phyloP scores from a whole-genome alignment of 2,113 vertebrate genomes.

The Corythornis vintsioides region DNA sequence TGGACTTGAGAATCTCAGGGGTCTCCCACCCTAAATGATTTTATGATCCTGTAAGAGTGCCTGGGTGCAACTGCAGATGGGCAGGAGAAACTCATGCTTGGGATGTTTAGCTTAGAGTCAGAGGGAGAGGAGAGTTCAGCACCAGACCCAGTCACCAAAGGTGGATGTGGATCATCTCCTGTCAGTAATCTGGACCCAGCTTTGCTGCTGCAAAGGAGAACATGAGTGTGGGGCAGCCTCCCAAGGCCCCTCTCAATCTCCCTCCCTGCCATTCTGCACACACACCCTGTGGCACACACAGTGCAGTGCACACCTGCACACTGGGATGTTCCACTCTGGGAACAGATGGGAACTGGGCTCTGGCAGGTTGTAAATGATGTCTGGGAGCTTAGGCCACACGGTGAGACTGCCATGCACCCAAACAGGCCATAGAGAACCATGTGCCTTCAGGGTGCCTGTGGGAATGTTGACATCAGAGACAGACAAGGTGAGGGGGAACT shows the following conservation, averaged over 20 bases:
- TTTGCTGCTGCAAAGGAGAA: not conserved
- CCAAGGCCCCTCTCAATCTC: not conserved
- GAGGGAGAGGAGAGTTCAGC: not conserved
- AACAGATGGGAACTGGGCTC: not conserved
- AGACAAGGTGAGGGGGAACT: not conserved
- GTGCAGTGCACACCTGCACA: not conserved
- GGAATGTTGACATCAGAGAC: not conserved
- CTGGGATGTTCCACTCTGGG: not conserved
- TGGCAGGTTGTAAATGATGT: not conserved
- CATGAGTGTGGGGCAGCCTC: not conserved
- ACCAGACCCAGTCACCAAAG: not conserved
- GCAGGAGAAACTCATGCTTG: not conserved
- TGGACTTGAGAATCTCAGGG: not conserved
- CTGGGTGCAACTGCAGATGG: not conserved
- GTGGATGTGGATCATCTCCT: not conserved
- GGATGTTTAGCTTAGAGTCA: not conserved
- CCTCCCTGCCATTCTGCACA: not conserved
- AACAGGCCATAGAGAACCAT: not conserved
- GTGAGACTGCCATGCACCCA: not conserved
- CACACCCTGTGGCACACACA: not conserved
- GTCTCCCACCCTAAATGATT: not conserved
- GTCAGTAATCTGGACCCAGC: rapidly evolving
- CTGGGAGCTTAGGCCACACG: not conserved
- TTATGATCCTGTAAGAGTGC: not conserved
- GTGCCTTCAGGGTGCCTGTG: not conserved